phyloP scores from a whole-genome alignment of 2,797 vertebrate species.

The Simalia tracyae region DNA sequence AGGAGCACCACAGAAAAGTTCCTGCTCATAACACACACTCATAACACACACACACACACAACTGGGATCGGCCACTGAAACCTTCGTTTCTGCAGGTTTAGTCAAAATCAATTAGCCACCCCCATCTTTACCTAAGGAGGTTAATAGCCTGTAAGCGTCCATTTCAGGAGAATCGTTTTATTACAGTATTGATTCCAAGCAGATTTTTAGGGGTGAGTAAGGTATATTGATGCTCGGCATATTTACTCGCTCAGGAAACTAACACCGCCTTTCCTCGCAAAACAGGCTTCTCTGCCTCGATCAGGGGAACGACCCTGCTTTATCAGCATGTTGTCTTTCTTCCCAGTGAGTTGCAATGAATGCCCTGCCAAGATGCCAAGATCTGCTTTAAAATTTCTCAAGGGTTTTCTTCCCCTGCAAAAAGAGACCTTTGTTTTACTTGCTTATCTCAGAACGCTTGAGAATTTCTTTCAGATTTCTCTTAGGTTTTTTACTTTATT shows the following conservation, averaged over 20 bases:
- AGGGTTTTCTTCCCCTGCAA: not conserved
- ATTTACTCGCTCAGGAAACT: not conserved
- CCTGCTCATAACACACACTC: not conserved
- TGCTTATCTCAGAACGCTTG: not conserved
- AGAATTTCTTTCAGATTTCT: not conserved
- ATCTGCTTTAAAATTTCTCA: not conserved
- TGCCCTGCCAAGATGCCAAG: not conserved
- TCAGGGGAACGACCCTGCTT: slow-evolving; percentile 33
- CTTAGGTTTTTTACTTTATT: not conserved
- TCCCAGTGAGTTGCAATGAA: slow-evolving; percentile 5
- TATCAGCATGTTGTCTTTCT: not conserved
- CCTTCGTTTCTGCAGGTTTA: not conserved
- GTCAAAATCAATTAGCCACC: not conserved
- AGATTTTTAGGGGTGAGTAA: not conserved
- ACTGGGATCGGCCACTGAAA: not conserved
- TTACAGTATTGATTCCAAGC: not conserved
- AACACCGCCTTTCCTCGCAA: not conserved
- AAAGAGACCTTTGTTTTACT: not conserved
- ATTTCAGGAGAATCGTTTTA: not conserved
- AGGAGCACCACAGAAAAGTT: not conserved
- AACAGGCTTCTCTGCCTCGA: not conserved
- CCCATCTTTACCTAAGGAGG: not conserved
- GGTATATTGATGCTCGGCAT: not conserved
- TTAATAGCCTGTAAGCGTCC: not conserved
- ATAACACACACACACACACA: not conserved